These are phyloP conservation scores for Heloderma charlesbogerti DNA, from an alignment of 2,113 vertebrate genomes.

Conservation along the genomic window DNA sequence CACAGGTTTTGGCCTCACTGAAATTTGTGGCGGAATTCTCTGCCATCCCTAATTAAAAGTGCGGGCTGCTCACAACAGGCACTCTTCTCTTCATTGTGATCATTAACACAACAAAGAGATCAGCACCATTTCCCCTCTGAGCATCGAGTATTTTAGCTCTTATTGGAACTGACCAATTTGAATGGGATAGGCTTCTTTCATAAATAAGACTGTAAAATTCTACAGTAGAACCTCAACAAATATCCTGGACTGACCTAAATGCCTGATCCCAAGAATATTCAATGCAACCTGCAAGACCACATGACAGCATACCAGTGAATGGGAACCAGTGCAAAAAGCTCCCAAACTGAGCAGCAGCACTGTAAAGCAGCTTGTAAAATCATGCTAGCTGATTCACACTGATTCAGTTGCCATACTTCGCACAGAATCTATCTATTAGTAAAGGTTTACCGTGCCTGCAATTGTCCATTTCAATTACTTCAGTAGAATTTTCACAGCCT, in stretches of 20 bases:
- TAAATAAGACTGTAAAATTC: slow-evolving; percentile 13
- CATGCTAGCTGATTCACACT: not conserved
- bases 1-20: too few species aligned
- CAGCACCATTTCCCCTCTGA: slow-evolving; percentile 43
- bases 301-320: not conserved
- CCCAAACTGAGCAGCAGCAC: not conserved
- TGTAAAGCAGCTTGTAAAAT: not conserved
- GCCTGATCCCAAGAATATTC: not conserved
- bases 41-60: too few species aligned
- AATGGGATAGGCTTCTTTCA: slow-evolving; percentile 33
- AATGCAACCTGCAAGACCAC: not conserved
- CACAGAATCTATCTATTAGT: not conserved
- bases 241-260: not conserved
- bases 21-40: too few species aligned
- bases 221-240: not conserved
- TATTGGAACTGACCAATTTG: slow-evolving; percentile 27
- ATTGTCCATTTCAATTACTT: not conserved
- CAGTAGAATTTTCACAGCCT: not conserved
- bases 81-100: slow-evolving; percentile 28
- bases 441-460: not conserved
- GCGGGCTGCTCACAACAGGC: not conserved
- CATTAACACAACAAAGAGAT: slow-evolving; percentile 35
- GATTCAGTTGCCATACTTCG: not conserved
- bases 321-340: not conserved
- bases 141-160: slow-evolving; percentile 45